Conservation (phyloP, 2,888 invertebrate genomes). For the Chymomyza procnemis region DNA sequence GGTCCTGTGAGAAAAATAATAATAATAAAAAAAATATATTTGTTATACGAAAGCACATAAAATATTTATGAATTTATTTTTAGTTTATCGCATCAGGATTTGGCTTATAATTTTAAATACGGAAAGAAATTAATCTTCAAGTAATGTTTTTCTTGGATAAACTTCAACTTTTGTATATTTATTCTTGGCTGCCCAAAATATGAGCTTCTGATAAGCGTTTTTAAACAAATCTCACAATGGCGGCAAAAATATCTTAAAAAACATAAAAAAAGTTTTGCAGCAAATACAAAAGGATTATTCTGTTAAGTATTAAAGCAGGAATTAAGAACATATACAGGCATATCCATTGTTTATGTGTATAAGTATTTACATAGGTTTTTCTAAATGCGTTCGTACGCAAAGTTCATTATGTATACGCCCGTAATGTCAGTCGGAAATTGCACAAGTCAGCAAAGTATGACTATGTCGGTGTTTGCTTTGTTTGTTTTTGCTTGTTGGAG, state of each 20-base stretch:
- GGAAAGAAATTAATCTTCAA: too few relatives aligned
- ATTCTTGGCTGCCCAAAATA: too few relatives aligned
- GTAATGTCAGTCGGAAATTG: constrained; percentile 58
- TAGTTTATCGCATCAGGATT: too few relatives aligned
- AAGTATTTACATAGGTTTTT: neutral
- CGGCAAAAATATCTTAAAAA: neutral
- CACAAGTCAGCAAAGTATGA: constrained; percentile 50
- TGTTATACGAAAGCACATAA: too few relatives aligned
- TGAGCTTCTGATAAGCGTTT: too few relatives aligned
- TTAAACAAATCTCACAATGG: too few relatives aligned
- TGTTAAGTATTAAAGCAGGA: neutral
- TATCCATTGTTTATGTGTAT: neutral
- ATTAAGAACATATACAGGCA: constrained; percentile 6
- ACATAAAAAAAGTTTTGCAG: neutral
- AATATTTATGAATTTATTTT: too few relatives aligned
- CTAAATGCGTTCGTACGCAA: neutral
- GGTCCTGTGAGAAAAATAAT: too few relatives aligned
- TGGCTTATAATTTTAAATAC: too few relatives aligned
- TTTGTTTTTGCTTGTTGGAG: neutral
- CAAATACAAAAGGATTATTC: neutral
- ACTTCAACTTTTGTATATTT: too few relatives aligned
- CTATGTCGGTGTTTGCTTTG: neutral
- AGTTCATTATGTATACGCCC: constrained; percentile 47
- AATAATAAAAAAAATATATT: too few relatives aligned
- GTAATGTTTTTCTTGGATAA: too few relatives aligned